A percentile compares a stretch with the other conserved stretches of the same genome.
phyloP scores from a whole-genome alignment of 2,888 invertebrate genomes.

The Thecophora atra region DNA sequence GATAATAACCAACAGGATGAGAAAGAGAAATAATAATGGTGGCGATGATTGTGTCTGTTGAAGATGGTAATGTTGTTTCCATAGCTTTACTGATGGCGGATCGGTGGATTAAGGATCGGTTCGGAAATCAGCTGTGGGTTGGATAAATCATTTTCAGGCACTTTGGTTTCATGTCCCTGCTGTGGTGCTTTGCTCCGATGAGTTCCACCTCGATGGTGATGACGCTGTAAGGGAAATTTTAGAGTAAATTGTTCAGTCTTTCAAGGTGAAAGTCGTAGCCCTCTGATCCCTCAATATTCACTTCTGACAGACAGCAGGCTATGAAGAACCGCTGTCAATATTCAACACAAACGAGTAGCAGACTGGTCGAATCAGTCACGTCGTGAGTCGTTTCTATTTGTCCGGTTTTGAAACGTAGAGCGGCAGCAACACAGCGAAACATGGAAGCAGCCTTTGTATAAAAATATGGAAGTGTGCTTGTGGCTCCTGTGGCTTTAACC shows the following conservation, averaged over 20 bases:
- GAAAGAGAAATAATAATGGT: not conserved
- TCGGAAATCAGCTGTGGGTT: not conserved
- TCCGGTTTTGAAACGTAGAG: not conserved
- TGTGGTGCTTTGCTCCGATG: not conserved
- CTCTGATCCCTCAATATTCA: not conserved
- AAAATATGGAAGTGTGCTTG: too few relatives aligned
- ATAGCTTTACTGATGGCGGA: not conserved
- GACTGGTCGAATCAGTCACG: not conserved
- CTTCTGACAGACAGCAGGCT: not conserved
- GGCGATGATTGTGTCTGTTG: not conserved
- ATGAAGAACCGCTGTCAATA: slow-evolving; percentile 20
- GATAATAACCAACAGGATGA: not conserved
- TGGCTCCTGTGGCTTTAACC: not conserved
- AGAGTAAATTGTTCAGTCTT: slow-evolving; percentile 1
- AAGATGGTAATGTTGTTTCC: not conserved
- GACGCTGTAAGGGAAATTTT: not conserved
- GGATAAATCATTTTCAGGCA: slow-evolving; percentile 28
- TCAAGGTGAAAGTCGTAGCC: not conserved
- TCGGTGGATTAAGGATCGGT: not conserved
- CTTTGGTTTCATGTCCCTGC: not conserved
- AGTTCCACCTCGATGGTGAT: not conserved
- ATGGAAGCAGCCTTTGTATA: not conserved
- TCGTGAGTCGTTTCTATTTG: not conserved
- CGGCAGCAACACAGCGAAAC: not conserved
- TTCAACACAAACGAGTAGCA: slow-evolving; percentile 19